Conservation (phyloP, 2,113 vertebrate genomes). For the Uropsilus gracilis region DNA sequence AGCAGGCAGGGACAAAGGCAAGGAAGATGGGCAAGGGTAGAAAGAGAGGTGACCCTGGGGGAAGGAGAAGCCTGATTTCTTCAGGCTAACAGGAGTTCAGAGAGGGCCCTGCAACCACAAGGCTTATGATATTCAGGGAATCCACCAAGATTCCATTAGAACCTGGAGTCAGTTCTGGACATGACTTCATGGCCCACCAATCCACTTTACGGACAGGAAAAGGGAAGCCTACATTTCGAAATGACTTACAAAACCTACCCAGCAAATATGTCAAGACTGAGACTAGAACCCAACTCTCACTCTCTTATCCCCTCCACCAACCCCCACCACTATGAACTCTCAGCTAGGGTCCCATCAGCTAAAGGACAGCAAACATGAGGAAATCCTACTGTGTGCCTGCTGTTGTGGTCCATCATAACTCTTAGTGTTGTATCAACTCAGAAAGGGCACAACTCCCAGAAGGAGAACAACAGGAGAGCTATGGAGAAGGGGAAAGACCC, state of each 20-base stretch:
- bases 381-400: background rate
- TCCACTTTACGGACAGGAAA: background rate
- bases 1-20: background rate
- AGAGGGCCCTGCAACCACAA: background rate
- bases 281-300: background rate
- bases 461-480: background rate
- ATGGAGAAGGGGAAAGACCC: background rate
- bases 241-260: background rate
- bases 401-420: too few species aligned
- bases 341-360: background rate
- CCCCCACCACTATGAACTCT: background rate
- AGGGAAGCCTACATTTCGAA: rapidly evolving
- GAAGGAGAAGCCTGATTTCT: too few species aligned
- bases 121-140: too few species aligned
- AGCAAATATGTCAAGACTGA: background rate
- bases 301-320: too few species aligned
- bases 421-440: too few species aligned
- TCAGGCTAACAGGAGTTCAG: background rate
- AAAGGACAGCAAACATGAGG: background rate
- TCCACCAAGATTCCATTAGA: background rate
- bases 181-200: background rate
- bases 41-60: background rate
- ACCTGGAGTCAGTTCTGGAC: too few species aligned
- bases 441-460: too few species aligned
- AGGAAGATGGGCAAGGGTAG: background rate